These are phyloP conservation scores for Synergus itoensis DNA, from an alignment of 2,888 invertebrate species.

Conservation along the genomic window DNA sequence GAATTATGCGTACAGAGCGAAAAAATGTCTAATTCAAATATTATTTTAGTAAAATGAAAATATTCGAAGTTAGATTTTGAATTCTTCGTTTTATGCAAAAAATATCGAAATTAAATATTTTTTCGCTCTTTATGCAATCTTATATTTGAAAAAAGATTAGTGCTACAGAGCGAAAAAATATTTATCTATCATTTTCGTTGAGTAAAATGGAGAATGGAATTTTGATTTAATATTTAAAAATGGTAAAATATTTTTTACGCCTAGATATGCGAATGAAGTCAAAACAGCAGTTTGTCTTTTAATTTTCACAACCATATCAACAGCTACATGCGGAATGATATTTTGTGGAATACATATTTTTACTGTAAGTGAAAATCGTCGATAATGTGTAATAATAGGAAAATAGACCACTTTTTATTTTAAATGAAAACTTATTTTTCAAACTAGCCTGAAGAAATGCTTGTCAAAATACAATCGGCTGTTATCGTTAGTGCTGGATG, in stretches of 20 bases:
- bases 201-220: too few species aligned
- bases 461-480: constrained; percentile 15
- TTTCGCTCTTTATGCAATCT: too few species aligned
- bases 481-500: constrained; percentile 16
- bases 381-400: background rate
- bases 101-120: too few species aligned
- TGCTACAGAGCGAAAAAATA: too few species aligned
- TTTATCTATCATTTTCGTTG: too few species aligned
- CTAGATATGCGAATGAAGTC: constrained; percentile 4
- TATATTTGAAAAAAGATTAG: too few species aligned
- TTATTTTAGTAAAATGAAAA: too few species aligned
- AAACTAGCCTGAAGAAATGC: constrained; percentile 21
- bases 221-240: background rate
- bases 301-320: constrained; percentile 16
- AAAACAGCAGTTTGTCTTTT: background rate
- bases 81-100: too few species aligned
- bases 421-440: background rate
- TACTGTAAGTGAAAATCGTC: background rate
- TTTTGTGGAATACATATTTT: constrained; percentile 27
- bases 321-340: background rate
- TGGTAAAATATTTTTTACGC: background rate
- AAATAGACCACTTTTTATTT: background rate
- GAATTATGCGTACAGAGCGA: too few species aligned
- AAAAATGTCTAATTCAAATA: too few species aligned
- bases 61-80: too few species aligned